Evolutionary conservation across 2,888 invertebrate genomes (phyloP), one percentile per base, ranked within the genome.

Genomic region (Melipona bicolor): DNA sequence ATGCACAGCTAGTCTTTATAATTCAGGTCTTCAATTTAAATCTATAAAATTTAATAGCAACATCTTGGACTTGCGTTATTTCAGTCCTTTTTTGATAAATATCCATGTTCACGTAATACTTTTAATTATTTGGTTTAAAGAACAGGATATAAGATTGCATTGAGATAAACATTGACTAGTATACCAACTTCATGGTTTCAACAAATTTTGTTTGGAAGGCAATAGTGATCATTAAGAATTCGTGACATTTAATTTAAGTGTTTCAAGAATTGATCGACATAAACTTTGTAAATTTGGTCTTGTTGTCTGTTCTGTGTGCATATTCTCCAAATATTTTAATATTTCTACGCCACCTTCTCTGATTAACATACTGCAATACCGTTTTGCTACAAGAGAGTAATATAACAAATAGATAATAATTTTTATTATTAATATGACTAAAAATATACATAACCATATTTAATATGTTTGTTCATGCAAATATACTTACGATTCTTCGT

Each of bases 291-390:
- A 93, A 62, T 92, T 93, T 13, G 92, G 91, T 84, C 94, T 92
- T 15, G 93, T 93, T 36, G 92, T 90, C 43, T 89, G 90, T 77
- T 93, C 94, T 27, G 93, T 92, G 36, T 95, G 87, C 61, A 95
- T 93, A 65, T 94, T 87, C 69, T 94, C 90, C 80, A 95, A 87
- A 71, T 88, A 92, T 78, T 93, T 93, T 64, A 97, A 92, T 75
- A 96, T 95, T n/a, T 94, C 93, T 54, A 95, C 95, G 5, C 96
- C 96, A 43, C 95, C 95, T 92, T 97, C 96, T 81, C 95, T 95
- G 74, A 95, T 94, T 79, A 97, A 92, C 96, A 97, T 96, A 64
- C 95, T 95, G 92, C 96, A 97, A 92, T 97, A 97, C 49, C 96
- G 95, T 91, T 96, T 96, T 11, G 96, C 97, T 97, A 92, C 79